These are phyloP conservation scores for Erebia aethiops DNA, from an alignment of 2,888 invertebrate species.

Conservation along the genomic window DNA sequence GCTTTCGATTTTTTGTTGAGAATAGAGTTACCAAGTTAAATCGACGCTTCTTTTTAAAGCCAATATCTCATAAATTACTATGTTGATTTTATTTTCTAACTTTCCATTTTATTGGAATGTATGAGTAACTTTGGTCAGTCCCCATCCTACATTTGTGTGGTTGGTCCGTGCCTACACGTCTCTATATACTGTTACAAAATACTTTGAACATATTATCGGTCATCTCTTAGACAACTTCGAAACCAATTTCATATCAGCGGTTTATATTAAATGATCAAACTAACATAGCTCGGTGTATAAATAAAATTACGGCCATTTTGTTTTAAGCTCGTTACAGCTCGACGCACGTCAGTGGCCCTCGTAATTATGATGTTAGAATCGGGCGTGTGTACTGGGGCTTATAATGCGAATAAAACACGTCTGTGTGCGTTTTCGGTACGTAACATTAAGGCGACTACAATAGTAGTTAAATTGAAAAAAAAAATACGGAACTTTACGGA, in stretches of 20 bases:
- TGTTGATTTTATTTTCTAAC: no score
- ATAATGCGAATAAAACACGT: constrained; percentile 44
- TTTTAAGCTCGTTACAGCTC: constrained; percentile 79
- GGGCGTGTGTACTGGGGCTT: constrained; percentile 50
- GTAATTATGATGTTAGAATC: constrained; percentile 75
- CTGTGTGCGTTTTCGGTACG: constrained; percentile 40
- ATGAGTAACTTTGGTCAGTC: no score
- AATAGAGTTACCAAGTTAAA: no score
- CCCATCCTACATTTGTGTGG: no score
- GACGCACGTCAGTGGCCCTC: constrained; percentile 79
- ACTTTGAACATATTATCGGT: neutral
- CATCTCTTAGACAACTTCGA: constrained; percentile 9
- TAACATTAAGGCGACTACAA: constrained; percentile 23
- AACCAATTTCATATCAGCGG: constrained; percentile 51
- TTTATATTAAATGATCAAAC: constrained; percentile 62
- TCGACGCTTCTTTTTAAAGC: no score
- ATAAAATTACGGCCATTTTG: constrained; percentile 80
- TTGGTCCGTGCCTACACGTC: no score
- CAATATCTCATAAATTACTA: no score
- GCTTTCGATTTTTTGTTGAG: no score
- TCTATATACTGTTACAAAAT: neutral
- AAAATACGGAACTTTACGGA: no score
- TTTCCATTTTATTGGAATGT: no score
- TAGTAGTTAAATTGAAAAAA: no score
- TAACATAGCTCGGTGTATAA: constrained; percentile 63